Evolutionary conservation across 2,797 vertebrate genomes (phyloP), one percentile per base, ranked within the genome.

Genomic region (Chaenodraco wilsoni): DNA sequence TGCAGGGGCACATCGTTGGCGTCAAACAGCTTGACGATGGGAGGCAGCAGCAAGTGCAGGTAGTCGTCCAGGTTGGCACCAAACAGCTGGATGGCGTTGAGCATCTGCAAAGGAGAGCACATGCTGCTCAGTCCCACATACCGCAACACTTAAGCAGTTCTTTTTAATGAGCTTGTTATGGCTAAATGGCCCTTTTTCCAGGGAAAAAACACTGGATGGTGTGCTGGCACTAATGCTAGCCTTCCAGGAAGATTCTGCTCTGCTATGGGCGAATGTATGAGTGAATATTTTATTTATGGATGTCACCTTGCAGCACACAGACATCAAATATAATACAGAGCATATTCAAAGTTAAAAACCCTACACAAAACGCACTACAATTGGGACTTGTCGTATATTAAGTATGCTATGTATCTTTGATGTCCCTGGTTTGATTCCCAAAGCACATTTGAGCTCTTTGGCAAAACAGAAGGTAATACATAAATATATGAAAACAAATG

Each of bases 51-150:
- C 86, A 99, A 91, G 84, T 99, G 98, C 64, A 99, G 95, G 87
- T 99, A 99, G 92, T 99, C 98, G 2, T 99, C 98, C 74, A 99
- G 89, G 90, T 99, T 99, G 78, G 98, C 98, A 43, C 98, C 98
- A 73, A 99, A 99, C 78, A 98, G 95, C 91, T 99, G 98, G 90
- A 99, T 99, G 0, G 98, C 98, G 37, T 97, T 96, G 73, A 99
- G 87, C 3, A 99, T 84, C 98, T 99, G 89, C 2, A 87, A 82
- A 69, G 51, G 23, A 71, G 59, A 72, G 23, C 50, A 67, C 33
- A 79, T 40, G 21, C 14, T 23, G 19, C 27, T 81, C 31, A 65
- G 48, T 51, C 16, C 9, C 27, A 70, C 71, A 61, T 51, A 50
- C 23, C 17, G 0, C 56, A 67, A 69, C 33, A 76, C 57, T 78